These are phyloP conservation scores for Augochlora pura DNA, from an alignment of 1,140 invertebrate species.

Conservation along the genomic window DNA sequence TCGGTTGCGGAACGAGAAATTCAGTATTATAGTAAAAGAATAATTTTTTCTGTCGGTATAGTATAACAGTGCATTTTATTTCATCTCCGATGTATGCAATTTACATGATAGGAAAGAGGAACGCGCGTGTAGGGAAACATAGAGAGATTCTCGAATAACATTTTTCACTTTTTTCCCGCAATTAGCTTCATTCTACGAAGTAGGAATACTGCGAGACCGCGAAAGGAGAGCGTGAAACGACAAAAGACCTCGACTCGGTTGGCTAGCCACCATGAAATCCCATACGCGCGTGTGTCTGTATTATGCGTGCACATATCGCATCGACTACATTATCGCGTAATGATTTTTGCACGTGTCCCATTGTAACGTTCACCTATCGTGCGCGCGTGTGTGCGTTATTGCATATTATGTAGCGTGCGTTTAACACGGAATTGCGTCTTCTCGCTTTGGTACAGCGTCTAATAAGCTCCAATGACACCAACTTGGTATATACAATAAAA, in stretches of 20 bases:
- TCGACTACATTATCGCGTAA: conserved; percentile 19
- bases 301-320: conserved; percentile 27
- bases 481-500: too few species aligned
- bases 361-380: background rate
- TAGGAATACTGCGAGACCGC: conserved; percentile 32
- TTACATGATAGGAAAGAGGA: background rate
- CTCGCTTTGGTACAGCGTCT: background rate
- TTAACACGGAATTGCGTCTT: background rate
- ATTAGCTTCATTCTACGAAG: conserved; percentile 40
- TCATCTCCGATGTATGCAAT: background rate
- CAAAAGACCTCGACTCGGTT: conserved; percentile 77
- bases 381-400: background rate
- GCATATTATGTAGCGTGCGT: background rate
- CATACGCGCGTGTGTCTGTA: background rate
- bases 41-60: too few species aligned
- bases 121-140: background rate
- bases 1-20: too few species aligned
- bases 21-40: too few species aligned
- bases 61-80: background rate
- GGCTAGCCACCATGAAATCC: conserved; percentile 74
- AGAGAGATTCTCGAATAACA: background rate
- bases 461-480: too few species aligned
- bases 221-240: conserved; percentile 61
- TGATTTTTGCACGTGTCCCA: conserved; percentile 7
- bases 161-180: conserved; percentile 35